phyloP scores from a whole-genome alignment of 2,888 invertebrate species.

The Drosophila macrospina region DNA sequence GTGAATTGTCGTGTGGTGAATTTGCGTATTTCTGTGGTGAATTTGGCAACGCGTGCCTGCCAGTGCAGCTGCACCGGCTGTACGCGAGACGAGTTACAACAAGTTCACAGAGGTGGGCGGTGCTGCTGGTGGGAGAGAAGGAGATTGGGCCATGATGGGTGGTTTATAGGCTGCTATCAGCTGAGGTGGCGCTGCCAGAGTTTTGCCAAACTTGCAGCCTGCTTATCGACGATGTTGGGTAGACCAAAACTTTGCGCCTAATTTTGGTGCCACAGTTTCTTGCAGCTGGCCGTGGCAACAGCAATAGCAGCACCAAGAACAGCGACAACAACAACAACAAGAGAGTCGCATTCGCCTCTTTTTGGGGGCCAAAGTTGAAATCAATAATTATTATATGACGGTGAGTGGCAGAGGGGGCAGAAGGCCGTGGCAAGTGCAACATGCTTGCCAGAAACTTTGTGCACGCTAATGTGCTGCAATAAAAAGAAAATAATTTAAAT shows the following conservation, averaged over 20 bases:
- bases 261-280: conserved; percentile 58
- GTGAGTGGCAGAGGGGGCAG: conserved; percentile 30
- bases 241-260: conserved; percentile 55
- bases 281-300: conserved; percentile 35
- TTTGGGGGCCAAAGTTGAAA: conserved; percentile 64
- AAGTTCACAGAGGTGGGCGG: conserved; percentile 6
- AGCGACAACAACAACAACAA: conserved; percentile 2
- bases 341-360: conserved; percentile 19
- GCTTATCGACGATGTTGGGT: conserved; percentile 54
- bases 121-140: not conserved
- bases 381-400: conserved; percentile 74
- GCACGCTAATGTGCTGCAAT: conserved; percentile 74
- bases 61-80: conserved; percentile 69
- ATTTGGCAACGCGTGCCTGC: conserved; percentile 45
- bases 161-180: conserved; percentile 24
- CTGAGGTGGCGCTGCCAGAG: conserved; percentile 42
- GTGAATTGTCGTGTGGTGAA: conserved; percentile 54
- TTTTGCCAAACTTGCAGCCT: conserved; percentile 32
- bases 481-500: conserved; percentile 62
- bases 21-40: conserved; percentile 29
- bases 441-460: conserved; percentile 75
- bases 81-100: conserved; percentile 33
- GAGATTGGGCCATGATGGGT: too few species aligned
- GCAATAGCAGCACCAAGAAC: conserved; percentile 1
- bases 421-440: conserved; percentile 64